These are phyloP conservation scores for Sparidentex hasta DNA, from an alignment of 2,797 vertebrate species.

Conservation along the genomic window DNA sequence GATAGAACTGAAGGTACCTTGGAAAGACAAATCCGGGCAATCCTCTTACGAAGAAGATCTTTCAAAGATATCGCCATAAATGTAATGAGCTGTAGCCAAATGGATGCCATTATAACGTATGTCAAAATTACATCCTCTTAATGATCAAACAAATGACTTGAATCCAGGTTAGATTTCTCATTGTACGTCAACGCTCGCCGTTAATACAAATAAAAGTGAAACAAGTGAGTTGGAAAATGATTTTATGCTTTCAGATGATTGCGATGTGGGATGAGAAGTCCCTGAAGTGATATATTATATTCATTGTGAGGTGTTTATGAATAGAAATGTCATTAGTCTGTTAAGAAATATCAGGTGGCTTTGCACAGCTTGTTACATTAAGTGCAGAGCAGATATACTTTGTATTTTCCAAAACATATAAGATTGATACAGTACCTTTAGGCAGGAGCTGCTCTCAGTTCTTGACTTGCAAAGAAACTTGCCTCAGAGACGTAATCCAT, in stretches of 20 bases:
- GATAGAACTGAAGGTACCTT: not conserved
- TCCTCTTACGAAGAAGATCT: not conserved
- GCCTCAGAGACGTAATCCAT: slow-evolving; percentile 45
- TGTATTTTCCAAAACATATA: slow-evolving; percentile 21
- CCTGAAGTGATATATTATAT: slow-evolving; percentile 8
- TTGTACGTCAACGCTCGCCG: not conserved
- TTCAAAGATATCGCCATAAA: slow-evolving; percentile 23
- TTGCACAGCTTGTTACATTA: slow-evolving; percentile 38
- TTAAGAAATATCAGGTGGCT: slow-evolving; percentile 28
- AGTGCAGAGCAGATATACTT: slow-evolving; percentile 38
- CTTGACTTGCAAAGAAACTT: slow-evolving; percentile 18
- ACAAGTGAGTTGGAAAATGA: not conserved
- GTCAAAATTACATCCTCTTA: slow-evolving; percentile 23
- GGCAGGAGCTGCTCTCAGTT: slow-evolving; percentile 32
- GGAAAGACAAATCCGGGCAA: not conserved
- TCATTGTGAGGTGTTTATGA: slow-evolving; percentile 12
- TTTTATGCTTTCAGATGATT: slow-evolving; percentile 6
- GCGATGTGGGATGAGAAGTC: not conserved
- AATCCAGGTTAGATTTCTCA: slow-evolving; percentile 40
- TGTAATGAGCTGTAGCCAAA: slow-evolving; percentile 50
- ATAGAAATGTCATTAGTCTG: slow-evolving; percentile 25
- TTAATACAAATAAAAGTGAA: slow-evolving; percentile 8
- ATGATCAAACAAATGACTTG: slow-evolving; percentile 46
- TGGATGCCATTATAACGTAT: slow-evolving; percentile 19
- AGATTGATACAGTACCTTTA: slow-evolving; percentile 45